Conservation (phyloP, 2,888 invertebrate species). For the Ceraclea dissimilis region DNA sequence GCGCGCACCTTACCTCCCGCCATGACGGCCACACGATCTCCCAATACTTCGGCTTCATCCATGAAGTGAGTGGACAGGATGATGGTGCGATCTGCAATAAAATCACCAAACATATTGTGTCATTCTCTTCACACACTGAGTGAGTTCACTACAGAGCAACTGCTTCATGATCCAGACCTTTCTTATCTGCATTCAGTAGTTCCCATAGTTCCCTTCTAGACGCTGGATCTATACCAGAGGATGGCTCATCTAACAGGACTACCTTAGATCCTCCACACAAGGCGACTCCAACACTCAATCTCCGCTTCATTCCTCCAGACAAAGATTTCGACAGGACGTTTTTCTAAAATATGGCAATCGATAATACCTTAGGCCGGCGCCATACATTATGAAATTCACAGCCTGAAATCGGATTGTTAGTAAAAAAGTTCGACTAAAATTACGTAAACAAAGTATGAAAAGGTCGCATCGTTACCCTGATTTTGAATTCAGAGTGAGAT, state of each 20-base stretch:
- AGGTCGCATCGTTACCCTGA: too few species aligned
- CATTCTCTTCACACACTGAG: too few species aligned
- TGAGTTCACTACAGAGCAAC: too few species aligned
- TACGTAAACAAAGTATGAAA: too few species aligned
- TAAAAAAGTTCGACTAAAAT: too few species aligned
- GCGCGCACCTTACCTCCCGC: constrained; percentile 72
- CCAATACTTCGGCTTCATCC: constrained; percentile 85
- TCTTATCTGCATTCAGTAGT: constrained; percentile 63
- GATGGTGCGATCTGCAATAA: constrained; percentile 57
- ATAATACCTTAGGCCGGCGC: too few species aligned
- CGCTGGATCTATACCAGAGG: constrained; percentile 84
- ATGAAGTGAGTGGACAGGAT: constrained; percentile 81
- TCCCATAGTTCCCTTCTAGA: constrained; percentile 82
- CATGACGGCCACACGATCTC: constrained; percentile 85
- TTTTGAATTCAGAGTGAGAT: too few species aligned
- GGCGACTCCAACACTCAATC: constrained; percentile 68
- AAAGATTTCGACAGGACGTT: constrained; percentile 50
- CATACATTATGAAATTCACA: too few species aligned
- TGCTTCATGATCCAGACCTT: too few species aligned
- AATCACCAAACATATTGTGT: too few species aligned
- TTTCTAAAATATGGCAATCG: constrained; percentile 32
- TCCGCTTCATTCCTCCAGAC: constrained; percentile 74
- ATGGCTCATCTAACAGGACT: constrained; percentile 68
- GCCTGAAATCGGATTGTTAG: too few species aligned
- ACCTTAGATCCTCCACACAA: constrained; percentile 68